These are phyloP conservation scores for Syndactyla subalaris DNA, from an alignment of 2,797 vertebrate species.

Conservation along the genomic window DNA sequence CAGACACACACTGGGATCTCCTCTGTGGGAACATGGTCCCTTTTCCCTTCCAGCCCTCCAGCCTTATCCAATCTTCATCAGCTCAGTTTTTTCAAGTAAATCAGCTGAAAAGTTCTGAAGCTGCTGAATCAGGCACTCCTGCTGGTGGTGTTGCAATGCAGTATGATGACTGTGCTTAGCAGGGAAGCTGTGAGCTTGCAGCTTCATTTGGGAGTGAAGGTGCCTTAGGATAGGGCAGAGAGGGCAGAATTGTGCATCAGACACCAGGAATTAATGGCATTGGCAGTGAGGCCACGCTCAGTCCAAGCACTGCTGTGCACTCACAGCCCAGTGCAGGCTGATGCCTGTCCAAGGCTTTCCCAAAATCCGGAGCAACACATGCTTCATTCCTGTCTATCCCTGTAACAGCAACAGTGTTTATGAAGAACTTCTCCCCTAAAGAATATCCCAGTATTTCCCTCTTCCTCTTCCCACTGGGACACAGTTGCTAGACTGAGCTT, in stretches of 20 bases:
- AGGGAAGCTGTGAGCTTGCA: background rate
- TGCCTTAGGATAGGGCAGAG: background rate
- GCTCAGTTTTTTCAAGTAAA: conserved; percentile 83
- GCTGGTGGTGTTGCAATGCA: accelerated
- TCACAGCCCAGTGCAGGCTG: background rate
- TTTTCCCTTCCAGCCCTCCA: conserved; percentile 63
- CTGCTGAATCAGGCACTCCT: background rate
- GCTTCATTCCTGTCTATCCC: background rate
- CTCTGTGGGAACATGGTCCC: conserved; percentile 69
- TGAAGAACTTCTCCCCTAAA: background rate
- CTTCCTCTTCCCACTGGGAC: conserved; percentile 44
- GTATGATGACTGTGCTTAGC: background rate
- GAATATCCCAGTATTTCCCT: conserved; percentile 18
- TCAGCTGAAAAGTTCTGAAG: background rate
- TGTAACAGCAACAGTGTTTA: background rate
- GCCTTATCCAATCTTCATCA: conserved; percentile 80
- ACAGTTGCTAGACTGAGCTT: conserved; percentile 36
- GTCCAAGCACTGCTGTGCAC: background rate
- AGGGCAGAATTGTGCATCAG: background rate
- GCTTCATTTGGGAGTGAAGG: background rate
- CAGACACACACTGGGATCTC: conserved; percentile 8
- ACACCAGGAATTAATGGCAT: background rate
- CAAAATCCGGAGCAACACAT: background rate
- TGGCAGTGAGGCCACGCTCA: background rate
- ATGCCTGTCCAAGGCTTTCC: background rate